Conservation (phyloP, 1,140 invertebrate genomes). For the Epicauta chinensis region DNA sequence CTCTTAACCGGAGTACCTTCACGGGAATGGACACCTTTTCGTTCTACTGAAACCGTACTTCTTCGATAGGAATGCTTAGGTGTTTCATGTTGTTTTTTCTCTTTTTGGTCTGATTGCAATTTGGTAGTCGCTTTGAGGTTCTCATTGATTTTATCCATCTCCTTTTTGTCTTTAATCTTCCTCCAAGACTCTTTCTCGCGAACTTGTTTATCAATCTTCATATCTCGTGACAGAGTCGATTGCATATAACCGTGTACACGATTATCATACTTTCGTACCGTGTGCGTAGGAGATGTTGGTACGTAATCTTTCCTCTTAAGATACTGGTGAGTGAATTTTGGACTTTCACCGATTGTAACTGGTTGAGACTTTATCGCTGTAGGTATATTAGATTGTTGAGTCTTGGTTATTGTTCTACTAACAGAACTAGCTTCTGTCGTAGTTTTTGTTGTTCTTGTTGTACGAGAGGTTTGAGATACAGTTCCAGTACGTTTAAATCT, state of each 20-base stretch:
- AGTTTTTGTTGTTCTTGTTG: background rate
- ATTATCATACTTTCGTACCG: slow-evolving; percentile 25
- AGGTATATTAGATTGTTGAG: slow-evolving; percentile 4
- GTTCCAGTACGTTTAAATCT: background rate
- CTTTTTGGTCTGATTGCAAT: slow-evolving; percentile 16
- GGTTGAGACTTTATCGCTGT: slow-evolving; percentile 2
- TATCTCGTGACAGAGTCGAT: slow-evolving; percentile 44
- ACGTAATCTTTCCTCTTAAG: slow-evolving; percentile 20
- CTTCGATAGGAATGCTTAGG: slow-evolving; percentile 20
- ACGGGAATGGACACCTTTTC: slow-evolving; percentile 9
- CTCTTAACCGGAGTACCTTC: slow-evolving; percentile 7
- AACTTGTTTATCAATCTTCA: slow-evolving; percentile 40
- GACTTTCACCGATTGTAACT: slow-evolving; percentile 1
- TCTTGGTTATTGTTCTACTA: slow-evolving; percentile 3
- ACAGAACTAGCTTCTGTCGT: background rate
- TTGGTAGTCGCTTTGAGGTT: slow-evolving; percentile 24
- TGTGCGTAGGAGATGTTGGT: slow-evolving; percentile 4
- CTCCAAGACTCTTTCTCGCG: slow-evolving; percentile 20
- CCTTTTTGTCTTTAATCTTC: slow-evolving; percentile 31
- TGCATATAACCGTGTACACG: slow-evolving; percentile 44
- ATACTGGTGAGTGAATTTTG: slow-evolving; percentile 14
- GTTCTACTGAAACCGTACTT: slow-evolving; percentile 24
- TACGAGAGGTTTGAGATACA: too few species aligned
- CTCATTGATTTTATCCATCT: slow-evolving; percentile 31
- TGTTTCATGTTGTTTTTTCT: slow-evolving; percentile 5